A percentile compares a stretch with the other conserved stretches of the same genome.
Evolutionary conservation across 2,113 vertebrate genomes (phyloP).

Genomic region (Rousettus leschenaultii): DNA sequence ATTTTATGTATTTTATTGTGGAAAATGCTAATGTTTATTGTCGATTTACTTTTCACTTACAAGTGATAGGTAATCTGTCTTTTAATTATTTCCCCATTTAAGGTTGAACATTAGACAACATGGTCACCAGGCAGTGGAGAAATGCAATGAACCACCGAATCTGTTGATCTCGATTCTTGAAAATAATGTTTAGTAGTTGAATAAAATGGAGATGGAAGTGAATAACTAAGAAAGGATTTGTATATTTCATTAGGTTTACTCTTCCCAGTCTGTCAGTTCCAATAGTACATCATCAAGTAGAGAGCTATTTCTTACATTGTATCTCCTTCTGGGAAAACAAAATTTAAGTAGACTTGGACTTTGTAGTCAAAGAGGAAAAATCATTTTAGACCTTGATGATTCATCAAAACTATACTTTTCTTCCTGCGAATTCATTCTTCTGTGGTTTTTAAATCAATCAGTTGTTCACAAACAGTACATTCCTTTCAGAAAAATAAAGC

Average conservation of each 20-base stretch:
- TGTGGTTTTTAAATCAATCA: slow-evolving; percentile 35
- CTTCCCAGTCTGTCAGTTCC: not conserved
- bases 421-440: slow-evolving; percentile 40
- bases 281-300: not conserved
- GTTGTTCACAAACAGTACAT: not conserved
- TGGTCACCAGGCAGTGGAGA: not conserved
- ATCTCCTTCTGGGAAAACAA: slow-evolving; percentile 38
- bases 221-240: not conserved
- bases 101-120: not conserved
- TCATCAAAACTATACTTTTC: slow-evolving; percentile 29
- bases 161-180: not conserved
- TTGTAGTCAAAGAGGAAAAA: not conserved
- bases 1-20: slow-evolving; percentile 12
- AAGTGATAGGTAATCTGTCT: slow-evolving; percentile 9
- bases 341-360: slow-evolving; percentile 49
- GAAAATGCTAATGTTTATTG: not conserved
- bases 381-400: not conserved
- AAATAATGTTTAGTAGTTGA: not conserved
- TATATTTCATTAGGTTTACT: not conserved
- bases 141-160: not conserved
- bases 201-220: not conserved
- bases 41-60: slow-evolving; percentile 15
- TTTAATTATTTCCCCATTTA: not conserved
- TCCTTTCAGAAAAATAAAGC: slow-evolving; percentile 50
- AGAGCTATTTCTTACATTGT: not conserved